Evolutionary conservation across 2,888 invertebrate species (phyloP).

Genomic region (Folsomia candida): DNA sequence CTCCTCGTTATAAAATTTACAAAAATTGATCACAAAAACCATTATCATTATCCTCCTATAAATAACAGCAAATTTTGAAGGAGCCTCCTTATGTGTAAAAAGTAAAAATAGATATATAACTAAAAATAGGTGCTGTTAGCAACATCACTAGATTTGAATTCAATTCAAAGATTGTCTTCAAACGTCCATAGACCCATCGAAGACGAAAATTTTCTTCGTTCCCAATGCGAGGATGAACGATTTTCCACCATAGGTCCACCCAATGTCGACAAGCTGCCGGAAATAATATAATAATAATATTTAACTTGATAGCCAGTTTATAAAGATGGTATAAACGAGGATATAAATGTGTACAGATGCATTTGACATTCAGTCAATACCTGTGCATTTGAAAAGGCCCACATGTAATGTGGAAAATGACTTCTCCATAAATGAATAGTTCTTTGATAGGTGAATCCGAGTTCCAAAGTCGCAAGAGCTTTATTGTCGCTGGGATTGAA

Average conservation of each 20-base stretch:
- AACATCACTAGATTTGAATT: too few relatives aligned
- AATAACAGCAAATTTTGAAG: too few relatives aligned
- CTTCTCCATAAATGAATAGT: slow-evolving; percentile 28
- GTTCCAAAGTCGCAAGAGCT: slow-evolving; percentile 21
- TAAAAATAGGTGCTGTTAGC: too few relatives aligned
- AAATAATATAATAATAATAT: too few relatives aligned
- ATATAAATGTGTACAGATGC: neutral
- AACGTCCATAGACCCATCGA: slow-evolving; percentile 22
- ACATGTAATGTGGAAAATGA: slow-evolving; percentile 25
- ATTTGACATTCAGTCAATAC: slow-evolving; percentile 5
- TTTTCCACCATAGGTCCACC: slow-evolving; percentile 24
- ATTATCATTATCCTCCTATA: too few relatives aligned
- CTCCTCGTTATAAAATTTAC: too few relatives aligned
- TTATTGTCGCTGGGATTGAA: slow-evolving; percentile 24
- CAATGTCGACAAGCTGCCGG: slow-evolving; percentile 22
- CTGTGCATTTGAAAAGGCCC: slow-evolving; percentile 19
- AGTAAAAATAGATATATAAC: too few relatives aligned
- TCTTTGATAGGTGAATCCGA: slow-evolving; percentile 13
- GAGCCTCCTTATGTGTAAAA: too few relatives aligned
- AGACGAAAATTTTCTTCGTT: slow-evolving; percentile 23
- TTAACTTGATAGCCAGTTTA: neutral
- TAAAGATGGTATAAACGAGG: neutral
- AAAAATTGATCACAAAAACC: too few relatives aligned
- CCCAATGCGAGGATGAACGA: slow-evolving; percentile 23
- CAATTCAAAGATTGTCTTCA: too few relatives aligned